Base-by-base conservation (phyloP, 2,888 invertebrate genomes). In the Gymnoscelis rufifasciata region DNA sequence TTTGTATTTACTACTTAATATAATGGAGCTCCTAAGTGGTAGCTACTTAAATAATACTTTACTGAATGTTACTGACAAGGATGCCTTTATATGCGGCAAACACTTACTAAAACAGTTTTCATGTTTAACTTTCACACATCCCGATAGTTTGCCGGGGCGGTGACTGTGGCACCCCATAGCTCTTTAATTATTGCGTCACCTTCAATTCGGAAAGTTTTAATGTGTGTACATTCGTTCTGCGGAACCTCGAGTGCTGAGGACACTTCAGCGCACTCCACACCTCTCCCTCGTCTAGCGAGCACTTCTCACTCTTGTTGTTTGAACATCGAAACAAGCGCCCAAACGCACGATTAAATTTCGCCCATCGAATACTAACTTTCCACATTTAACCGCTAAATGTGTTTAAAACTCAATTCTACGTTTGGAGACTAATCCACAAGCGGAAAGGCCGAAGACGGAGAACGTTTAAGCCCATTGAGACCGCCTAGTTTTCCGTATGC, bases 131-230 rank as follows among this genome's bases (percentile, higher is more conserved):
- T 38, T 66, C 63, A 52, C 50, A 55, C 46, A 39, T 51, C 52
- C 58, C 53, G 55, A 60, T 66, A 66, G 62, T 57, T 58, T 43
- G 45, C 44, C 59, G 57, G 68, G 71, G 68, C 14, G 15, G 15
- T 19, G 5, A 5, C 19, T 14, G 6, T 62, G 62, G 55, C 63
- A 59, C 70, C 67, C 70, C 62, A 60, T 64, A 51, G 62, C 70
- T 67, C 68, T 72, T 74, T 77, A 76, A 81, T 80, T 77, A 75
- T 73, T 62, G 63, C 76, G 70, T 77, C 77, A 77, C 76, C 74
- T 80, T 70, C 72, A 76, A 77, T 78, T 80, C 67, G 68, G 67
- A 74, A 83, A 83, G 75, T 83, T 84, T 80, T 80, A 83, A 86
- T 81, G 82, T 83, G 83, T 83, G 79, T 83, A 78, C 80, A 71